Evolutionary conservation across 2,888 invertebrate species (phyloP).

Genomic region (Volucella inanis): DNA sequence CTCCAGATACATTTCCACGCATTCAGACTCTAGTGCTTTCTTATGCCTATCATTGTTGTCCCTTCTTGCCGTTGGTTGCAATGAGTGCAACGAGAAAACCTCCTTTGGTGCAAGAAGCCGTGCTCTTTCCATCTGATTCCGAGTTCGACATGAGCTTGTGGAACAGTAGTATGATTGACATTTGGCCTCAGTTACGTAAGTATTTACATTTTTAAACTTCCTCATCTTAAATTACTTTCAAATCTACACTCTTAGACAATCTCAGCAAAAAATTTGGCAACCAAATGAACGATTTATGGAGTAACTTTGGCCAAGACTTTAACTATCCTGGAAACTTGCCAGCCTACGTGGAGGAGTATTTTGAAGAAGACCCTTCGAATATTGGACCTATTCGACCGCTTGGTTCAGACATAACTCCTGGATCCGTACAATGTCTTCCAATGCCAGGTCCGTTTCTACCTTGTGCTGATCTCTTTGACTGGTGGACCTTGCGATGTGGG

Average conservation of each 20-base stretch:
- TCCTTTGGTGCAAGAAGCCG: conserved; percentile 85
- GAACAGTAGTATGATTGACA: conserved; percentile 90
- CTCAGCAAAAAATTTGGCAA: conserved; percentile 88
- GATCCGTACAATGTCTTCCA: conserved; percentile 88
- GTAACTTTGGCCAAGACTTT: conserved; percentile 88
- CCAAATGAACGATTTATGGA: conserved; percentile 88
- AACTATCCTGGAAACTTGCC: conserved; percentile 88
- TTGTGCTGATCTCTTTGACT: conserved; percentile 97
- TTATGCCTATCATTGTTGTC: conserved; percentile 98
- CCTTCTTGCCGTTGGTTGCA: conserved; percentile 89
- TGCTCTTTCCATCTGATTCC: conserved; percentile 88
- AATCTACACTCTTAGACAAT: conserved; percentile 85
- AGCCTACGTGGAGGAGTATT: conserved; percentile 89
- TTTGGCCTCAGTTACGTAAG: conserved; percentile 93
- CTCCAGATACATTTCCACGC: conserved; percentile 92
- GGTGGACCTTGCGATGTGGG: conserved; percentile 98
- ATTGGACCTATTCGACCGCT: conserved; percentile 76
- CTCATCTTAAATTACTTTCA: not conserved
- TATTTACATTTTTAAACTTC: conserved; percentile 69
- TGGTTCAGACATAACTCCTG: conserved; percentile 79
- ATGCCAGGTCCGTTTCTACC: conserved; percentile 96
- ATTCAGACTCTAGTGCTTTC: conserved; percentile 93
- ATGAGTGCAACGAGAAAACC: conserved; percentile 83
- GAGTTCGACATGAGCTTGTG: conserved; percentile 90
- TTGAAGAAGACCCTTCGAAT: conserved; percentile 85